Evolutionary conservation across 2,888 invertebrate genomes (phyloP).

Genomic region (Belgica antarctica): DNA sequence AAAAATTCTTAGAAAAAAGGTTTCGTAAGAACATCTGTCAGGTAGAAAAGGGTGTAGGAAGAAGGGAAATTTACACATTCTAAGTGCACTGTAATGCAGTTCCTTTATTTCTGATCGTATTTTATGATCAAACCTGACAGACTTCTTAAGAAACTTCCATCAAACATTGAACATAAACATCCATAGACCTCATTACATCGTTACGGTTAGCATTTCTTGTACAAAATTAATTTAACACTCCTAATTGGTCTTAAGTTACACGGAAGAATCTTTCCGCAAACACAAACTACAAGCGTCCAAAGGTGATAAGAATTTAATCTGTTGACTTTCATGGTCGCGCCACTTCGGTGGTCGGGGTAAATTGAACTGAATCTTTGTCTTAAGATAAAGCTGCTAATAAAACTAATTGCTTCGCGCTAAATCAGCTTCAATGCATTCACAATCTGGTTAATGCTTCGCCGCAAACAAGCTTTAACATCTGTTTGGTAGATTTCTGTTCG

Average conservation of each 20-base stretch:
- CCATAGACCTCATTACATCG: slow-evolving; percentile 7
- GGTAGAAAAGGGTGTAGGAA: too few relatives aligned
- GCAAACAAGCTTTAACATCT: neutral
- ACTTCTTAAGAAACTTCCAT: neutral
- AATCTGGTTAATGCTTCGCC: neutral
- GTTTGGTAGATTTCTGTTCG: neutral
- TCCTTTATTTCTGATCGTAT: too few relatives aligned
- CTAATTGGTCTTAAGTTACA: neutral
- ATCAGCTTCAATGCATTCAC: neutral
- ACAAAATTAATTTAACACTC: slow-evolving; percentile 9
- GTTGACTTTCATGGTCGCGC: neutral
- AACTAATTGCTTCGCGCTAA: slow-evolving; percentile 4
- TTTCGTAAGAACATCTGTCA: too few relatives aligned
- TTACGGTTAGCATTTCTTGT: neutral
- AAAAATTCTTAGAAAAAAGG: neutral
- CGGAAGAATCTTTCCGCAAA: neutral
- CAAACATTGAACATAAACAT: slow-evolving; percentile 2
- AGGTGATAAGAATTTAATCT: too few relatives aligned
- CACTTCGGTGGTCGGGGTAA: neutral
- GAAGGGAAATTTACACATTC: too few relatives aligned
- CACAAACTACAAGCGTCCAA: neutral
- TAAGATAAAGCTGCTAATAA: neutral
- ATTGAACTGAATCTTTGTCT: neutral
- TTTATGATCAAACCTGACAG: neutral
- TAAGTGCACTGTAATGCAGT: too few relatives aligned